These are phyloP conservation scores for Lethenteron reissneri DNA, from an alignment of 2,113 vertebrate species.

Conservation along the genomic window DNA sequence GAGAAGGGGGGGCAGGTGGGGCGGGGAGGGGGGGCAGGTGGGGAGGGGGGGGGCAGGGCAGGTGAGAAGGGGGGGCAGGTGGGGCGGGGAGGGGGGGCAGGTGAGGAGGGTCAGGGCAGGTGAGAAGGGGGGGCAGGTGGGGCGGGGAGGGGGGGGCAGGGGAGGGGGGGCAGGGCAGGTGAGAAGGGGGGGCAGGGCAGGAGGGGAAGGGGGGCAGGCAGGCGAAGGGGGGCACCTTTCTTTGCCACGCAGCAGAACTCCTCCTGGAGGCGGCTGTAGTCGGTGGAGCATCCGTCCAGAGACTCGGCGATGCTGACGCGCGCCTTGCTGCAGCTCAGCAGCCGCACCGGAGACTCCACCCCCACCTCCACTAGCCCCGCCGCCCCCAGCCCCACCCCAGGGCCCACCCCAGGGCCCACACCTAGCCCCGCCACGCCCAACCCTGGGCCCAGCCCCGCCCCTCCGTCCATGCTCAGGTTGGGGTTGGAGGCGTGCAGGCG, in stretches of 20 bases:
- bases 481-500: conserved; percentile 91
- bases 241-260: conserved; percentile 88
- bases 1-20: too few species aligned
- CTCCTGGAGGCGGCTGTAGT: conserved; percentile 91
- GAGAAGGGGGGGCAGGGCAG: conserved; percentile 14
- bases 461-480: conserved; percentile 75
- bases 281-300: conserved; percentile 41
- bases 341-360: background rate
- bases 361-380: background rate
- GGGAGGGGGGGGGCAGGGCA: too few species aligned
- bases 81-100: too few species aligned
- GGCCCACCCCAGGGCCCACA: background rate
- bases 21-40: too few species aligned
- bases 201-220: too few species aligned
- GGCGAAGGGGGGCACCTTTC: conserved; percentile 44
- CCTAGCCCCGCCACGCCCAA: background rate
- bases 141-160: too few species aligned
- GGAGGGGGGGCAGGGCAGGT: too few species aligned
- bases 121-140: too few species aligned
- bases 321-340: conserved; percentile 11
- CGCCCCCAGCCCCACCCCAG: background rate
- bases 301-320: conserved; percentile 46
- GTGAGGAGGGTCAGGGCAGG: too few species aligned
- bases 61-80: conserved; percentile 15
- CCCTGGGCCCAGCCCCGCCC: conserved; percentile 38